Conservation (phyloP, 2,113 vertebrate genomes). For the Zapornia atra region DNA sequence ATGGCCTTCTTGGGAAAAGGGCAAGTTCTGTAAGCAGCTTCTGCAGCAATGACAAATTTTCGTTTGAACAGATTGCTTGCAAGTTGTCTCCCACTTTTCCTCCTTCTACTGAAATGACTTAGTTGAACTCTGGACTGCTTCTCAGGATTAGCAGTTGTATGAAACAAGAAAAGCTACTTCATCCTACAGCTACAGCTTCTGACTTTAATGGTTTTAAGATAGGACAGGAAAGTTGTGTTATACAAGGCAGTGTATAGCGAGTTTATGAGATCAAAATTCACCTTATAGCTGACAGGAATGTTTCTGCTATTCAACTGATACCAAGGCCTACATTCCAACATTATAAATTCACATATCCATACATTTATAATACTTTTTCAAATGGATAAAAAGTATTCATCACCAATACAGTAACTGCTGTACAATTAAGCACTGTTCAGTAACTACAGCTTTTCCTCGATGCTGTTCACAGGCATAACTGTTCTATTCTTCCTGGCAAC, state of each 20-base stretch:
- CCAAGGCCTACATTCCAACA: neutral
- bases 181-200: neutral
- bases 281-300: neutral
- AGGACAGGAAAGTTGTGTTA: neutral
- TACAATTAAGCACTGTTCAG: neutral
- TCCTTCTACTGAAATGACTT: conserved; percentile 35
- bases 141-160: neutral
- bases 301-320: neutral
- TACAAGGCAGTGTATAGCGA: neutral
- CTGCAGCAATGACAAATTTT: conserved; percentile 15
- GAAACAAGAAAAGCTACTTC: conserved; percentile 15
- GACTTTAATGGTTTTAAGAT: neutral
- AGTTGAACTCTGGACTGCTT: conserved; percentile 33
- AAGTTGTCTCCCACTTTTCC: conserved; percentile 47
- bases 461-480: neutral
- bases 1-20: neutral
- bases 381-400: neutral
- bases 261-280: neutral
- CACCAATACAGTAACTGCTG: neutral
- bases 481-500: neutral
- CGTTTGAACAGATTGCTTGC: conserved; percentile 15
- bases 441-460: neutral
- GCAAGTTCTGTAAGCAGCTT: neutral
- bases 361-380: neutral
- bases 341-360: neutral